These are phyloP conservation scores for Neosilurus mollespiculum DNA, from an alignment of 2,797 vertebrate species.

Conservation along the genomic window DNA sequence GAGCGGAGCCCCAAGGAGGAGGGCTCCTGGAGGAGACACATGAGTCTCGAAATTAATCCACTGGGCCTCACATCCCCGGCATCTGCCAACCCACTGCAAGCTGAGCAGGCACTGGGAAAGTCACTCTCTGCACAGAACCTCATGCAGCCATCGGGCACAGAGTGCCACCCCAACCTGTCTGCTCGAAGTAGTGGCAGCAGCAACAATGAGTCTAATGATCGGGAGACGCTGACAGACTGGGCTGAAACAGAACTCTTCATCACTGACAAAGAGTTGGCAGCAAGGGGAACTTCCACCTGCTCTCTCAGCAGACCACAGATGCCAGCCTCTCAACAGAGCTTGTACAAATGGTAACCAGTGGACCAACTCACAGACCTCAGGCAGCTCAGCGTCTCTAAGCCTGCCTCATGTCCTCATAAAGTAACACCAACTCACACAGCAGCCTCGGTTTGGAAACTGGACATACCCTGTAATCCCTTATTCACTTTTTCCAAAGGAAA, in stretches of 20 bases:
- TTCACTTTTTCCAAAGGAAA: constrained; percentile 50
- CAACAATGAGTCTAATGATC: constrained; percentile 77
- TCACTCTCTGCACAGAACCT: constrained; percentile 91
- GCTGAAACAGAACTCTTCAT: constrained; percentile 88
- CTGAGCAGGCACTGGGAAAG: constrained; percentile 82
- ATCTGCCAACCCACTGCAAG: constrained; percentile 63
- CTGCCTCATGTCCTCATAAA: constrained; percentile 86
- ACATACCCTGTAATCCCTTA: constrained; percentile 39
- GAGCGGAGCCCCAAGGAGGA: constrained; percentile 77
- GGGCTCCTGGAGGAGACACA: constrained; percentile 85
- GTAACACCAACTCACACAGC: constrained; percentile 67
- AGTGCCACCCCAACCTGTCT: constrained; percentile 59
- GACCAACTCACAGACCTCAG: constrained; percentile 76
- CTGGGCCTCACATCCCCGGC: constrained; percentile 77
- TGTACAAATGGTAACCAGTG: constrained; percentile 83
- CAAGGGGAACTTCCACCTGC: constrained; percentile 76
- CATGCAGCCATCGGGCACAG: constrained; percentile 76
- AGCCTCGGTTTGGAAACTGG: constrained; percentile 39
- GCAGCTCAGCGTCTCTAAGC: constrained; percentile 80
- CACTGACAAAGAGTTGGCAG: constrained; percentile 82
- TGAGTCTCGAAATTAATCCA: constrained; percentile 86
- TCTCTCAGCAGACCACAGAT: constrained; percentile 73
- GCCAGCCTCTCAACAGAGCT: constrained; percentile 76
- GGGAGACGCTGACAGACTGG: constrained; percentile 82
- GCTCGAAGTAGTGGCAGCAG: constrained; percentile 70